Percentiles rank a stretch among this genome's conserved stretches.
Conservation (phyloP, 2,113 vertebrate genomes). For the Ceyx melanurus region DNA sequence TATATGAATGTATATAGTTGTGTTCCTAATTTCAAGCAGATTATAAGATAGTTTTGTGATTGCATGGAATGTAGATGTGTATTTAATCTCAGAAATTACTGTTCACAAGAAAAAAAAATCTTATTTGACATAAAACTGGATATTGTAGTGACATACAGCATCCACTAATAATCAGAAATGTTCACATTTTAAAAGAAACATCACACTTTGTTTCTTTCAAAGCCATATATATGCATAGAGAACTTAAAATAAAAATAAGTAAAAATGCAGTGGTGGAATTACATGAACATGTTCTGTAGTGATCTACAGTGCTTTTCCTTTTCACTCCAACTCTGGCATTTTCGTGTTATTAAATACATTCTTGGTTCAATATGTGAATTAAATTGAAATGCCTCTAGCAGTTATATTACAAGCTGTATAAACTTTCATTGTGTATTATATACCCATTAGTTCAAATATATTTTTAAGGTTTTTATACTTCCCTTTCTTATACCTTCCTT, state of each 20-base stretch:
- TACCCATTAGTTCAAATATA: not conserved
- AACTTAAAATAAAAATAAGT: not conserved
- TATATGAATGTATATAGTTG: not conserved
- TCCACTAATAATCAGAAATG: not conserved
- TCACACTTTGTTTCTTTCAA: not conserved
- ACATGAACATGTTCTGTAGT: not conserved
- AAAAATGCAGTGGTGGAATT: not conserved
- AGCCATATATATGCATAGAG: not conserved
- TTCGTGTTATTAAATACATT: not conserved
- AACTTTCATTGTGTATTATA: not conserved
- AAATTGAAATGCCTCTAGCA: not conserved
- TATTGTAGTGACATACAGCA: not conserved
- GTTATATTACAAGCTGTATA: not conserved
- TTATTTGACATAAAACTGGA: not conserved
- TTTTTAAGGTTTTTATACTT: not conserved
- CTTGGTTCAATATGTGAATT: not conserved
- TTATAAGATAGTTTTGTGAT: not conserved
- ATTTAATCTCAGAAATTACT: not conserved
- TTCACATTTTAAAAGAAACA: not conserved
- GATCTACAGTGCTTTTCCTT: not conserved
- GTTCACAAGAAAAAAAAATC: not conserved
- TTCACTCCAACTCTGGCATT: not conserved
- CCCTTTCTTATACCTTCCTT: not conserved
- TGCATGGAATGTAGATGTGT: not conserved
- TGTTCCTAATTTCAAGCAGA: not conserved